phyloP scores from a whole-genome alignment of 1,140 invertebrate genomes.

The Brachionus plicatilis region DNA sequence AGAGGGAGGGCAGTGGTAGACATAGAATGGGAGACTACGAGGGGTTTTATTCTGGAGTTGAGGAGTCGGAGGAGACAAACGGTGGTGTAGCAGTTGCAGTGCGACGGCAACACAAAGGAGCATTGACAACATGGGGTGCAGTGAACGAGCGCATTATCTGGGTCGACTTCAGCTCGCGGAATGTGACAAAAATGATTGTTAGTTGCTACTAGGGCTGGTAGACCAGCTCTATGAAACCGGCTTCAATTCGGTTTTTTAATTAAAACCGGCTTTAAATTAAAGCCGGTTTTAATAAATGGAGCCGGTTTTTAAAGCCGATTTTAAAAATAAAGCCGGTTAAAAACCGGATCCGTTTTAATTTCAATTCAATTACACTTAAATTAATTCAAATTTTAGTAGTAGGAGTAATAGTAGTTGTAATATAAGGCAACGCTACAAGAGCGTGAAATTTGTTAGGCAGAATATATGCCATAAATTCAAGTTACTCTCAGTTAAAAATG shows the following conservation, averaged over 20 bases:
- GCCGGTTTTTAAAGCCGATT: background rate
- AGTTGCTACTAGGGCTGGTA: too few relatives aligned
- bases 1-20: background rate
- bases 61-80: background rate
- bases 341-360: background rate
- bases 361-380: background rate
- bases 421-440: background rate
- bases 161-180: background rate
- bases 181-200: background rate
- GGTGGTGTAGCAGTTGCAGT: background rate
- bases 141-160: constrained; percentile 16
- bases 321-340: background rate
- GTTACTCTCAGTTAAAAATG: background rate
- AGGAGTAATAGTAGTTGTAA: background rate
- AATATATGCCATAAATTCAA: background rate
- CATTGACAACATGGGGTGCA: background rate
- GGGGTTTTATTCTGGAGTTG: constrained; percentile 2
- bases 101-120: background rate
- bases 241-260: too few relatives aligned
- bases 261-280: too few relatives aligned
- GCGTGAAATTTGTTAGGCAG: background rate
- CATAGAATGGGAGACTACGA: background rate
- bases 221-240: too few relatives aligned
- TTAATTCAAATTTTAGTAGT: background rate
- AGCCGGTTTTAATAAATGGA: too few relatives aligned